These are phyloP conservation scores for Diplosoma virens DNA, from an alignment of 23 tunicate species.

Conservation along the genomic window DNA sequence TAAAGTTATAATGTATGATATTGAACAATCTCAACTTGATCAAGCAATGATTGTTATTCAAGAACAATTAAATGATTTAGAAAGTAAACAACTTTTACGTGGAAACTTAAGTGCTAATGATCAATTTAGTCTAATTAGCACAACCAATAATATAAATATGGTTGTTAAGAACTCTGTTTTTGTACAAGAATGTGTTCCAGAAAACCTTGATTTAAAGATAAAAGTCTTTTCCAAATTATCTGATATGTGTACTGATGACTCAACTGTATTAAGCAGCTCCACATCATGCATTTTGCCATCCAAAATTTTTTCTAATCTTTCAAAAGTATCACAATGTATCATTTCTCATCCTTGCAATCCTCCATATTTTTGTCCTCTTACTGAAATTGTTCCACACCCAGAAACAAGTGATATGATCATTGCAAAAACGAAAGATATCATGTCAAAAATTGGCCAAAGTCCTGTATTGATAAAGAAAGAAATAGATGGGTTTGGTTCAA, in stretches of 20 bases:
- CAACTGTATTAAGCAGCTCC: constrained; percentile 73
- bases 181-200: constrained; percentile 96
- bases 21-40: constrained; percentile 43
- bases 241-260: constrained; percentile 47
- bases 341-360: constrained; percentile 95
- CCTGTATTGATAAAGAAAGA: constrained; percentile 75
- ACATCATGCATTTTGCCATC: constrained; percentile 86
- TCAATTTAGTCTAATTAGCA: constrained; percentile 57
- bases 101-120: constrained; percentile 63
- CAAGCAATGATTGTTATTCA: constrained; percentile 35
- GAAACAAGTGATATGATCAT: constrained; percentile 40
- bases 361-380: constrained; percentile 79
- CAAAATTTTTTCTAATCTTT: constrained; percentile 51
- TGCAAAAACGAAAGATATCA: constrained; percentile 39
- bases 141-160: constrained; percentile 42
- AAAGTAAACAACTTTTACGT: constrained; percentile 59
- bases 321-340: constrained; percentile 71
- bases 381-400: constrained; percentile 92
- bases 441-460: constrained; percentile 80
- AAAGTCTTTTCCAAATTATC: constrained; percentile 52
- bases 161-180: constrained; percentile 63
- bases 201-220: constrained; percentile 68
- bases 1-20: constrained; percentile 75
- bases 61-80: constrained; percentile 52
- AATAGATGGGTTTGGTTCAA: constrained; percentile 85